Conservation (phyloP, 1,140 invertebrate species). For the Rhopalosiphum padi region DNA sequence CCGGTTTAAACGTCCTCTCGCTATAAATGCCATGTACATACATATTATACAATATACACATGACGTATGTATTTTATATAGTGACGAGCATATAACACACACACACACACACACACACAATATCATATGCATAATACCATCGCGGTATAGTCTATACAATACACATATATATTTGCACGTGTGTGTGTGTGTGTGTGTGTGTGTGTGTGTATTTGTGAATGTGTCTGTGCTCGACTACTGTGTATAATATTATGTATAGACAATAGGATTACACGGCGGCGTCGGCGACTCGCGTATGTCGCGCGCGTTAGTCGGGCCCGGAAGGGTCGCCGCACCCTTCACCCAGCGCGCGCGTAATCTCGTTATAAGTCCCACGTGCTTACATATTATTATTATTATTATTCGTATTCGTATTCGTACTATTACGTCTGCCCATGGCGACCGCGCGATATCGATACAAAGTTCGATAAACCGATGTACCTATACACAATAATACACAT, state of each 20-base stretch:
- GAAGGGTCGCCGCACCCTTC: background rate
- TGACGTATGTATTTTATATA: background rate
- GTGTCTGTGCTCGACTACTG: background rate
- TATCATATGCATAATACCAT: background rate
- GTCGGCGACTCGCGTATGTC: constrained; percentile 17
- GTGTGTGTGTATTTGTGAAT: too few species aligned
- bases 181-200: background rate
- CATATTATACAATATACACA: background rate
- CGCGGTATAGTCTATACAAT: background rate
- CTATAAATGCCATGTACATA: background rate
- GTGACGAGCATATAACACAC: background rate
- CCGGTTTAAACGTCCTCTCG: constrained; percentile 14
- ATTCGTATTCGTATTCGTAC: background rate
- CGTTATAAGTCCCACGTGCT: background rate
- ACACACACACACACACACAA: background rate
- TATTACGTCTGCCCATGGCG: background rate
- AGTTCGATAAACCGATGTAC: background rate
- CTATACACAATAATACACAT: too few species aligned
- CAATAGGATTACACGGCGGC: constrained; percentile 34
- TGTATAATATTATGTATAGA: background rate
- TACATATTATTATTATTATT: background rate
- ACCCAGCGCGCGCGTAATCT: background rate
- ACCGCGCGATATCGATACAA: background rate
- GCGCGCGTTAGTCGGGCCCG: background rate
- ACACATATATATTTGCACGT: background rate